Conservation (phyloP, 1,140 invertebrate species). For the Babylonia areolata region DNA sequence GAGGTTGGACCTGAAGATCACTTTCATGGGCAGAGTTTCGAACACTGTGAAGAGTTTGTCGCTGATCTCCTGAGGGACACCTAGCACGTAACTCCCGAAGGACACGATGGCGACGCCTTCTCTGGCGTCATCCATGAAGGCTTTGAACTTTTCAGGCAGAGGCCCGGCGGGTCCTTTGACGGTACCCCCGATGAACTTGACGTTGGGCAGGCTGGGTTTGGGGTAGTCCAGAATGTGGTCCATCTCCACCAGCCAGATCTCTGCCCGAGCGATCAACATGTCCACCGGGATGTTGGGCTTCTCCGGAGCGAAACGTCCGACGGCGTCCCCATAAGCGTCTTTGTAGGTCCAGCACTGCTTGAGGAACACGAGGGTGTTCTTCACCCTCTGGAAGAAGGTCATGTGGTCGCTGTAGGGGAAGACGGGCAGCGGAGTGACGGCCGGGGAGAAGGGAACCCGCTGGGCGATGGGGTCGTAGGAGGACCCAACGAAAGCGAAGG, state of each 20-base stretch:
- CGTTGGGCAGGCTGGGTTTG: slow-evolving; percentile 47
- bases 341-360: slow-evolving; percentile 29
- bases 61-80: slow-evolving; percentile 27
- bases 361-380: slow-evolving; percentile 24
- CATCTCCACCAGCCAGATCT: slow-evolving; percentile 44
- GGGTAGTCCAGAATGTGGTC: slow-evolving; percentile 50
- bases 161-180: slow-evolving; percentile 22
- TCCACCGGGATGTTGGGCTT: slow-evolving; percentile 30
- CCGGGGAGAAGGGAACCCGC: slow-evolving; percentile 22
- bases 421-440: slow-evolving; percentile 4
- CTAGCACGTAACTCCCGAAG: slow-evolving; percentile 47
- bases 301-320: slow-evolving; percentile 32
- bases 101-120: slow-evolving; percentile 51
- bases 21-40: slow-evolving; percentile 27
- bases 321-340: slow-evolving; percentile 6
- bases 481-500: slow-evolving; percentile 36
- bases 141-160: slow-evolving; percentile 17
- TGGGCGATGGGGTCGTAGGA: background rate
- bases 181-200: slow-evolving; percentile 47
- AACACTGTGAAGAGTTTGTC: slow-evolving; percentile 44
- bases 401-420: slow-evolving; percentile 31
- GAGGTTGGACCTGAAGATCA: slow-evolving; percentile 25
- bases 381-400: slow-evolving; percentile 38
- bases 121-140: slow-evolving; percentile 44
- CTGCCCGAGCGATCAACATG: slow-evolving; percentile 23